phyloP scores from a whole-genome alignment of 1,140 invertebrate species.

The Protaetia brevitarsis region DNA sequence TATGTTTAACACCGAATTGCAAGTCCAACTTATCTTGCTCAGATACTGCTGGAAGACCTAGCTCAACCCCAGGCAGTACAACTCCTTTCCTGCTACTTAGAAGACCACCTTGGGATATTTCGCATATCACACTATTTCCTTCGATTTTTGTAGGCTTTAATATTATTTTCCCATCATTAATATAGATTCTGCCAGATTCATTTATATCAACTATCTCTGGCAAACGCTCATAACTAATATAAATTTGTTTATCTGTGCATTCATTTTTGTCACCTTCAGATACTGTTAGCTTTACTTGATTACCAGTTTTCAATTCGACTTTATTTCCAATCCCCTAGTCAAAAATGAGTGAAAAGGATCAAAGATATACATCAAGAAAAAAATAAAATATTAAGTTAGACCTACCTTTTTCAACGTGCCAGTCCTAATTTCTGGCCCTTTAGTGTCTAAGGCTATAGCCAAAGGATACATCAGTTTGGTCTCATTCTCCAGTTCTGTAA shows the following conservation, averaged over 20 bases:
- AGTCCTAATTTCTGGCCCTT: slow-evolving; percentile 96
- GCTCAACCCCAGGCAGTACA: slow-evolving; percentile 49
- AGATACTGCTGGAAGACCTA: slow-evolving; percentile 77
- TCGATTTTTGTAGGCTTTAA: slow-evolving; percentile 75
- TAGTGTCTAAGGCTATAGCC: slow-evolving; percentile 96
- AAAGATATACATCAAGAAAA: background rate
- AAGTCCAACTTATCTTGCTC: slow-evolving; percentile 76
- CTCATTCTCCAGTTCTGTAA: slow-evolving; percentile 73
- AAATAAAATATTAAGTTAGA: slow-evolving; percentile 32
- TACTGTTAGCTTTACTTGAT: no score
- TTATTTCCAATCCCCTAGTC: background rate
- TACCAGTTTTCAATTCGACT: background rate
- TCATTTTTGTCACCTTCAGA: slow-evolving; percentile 63
- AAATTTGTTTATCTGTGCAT: slow-evolving; percentile 71
- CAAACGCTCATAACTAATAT: slow-evolving; percentile 90
- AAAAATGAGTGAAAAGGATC: background rate
- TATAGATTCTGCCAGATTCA: slow-evolving; percentile 80
- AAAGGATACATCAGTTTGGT: slow-evolving; percentile 77
- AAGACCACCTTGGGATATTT: background rate
- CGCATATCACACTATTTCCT: background rate
- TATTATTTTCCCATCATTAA: slow-evolving; percentile 96
- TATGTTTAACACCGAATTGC: slow-evolving; percentile 68
- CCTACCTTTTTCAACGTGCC: slow-evolving; percentile 88
- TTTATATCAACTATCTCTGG: slow-evolving; percentile 83
- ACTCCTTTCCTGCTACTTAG: background rate